Evolutionary conservation across 2,113 vertebrate genomes (phyloP), one percentile per base, ranked within the genome.

Genomic region (Dipodomys ordii): DNA sequence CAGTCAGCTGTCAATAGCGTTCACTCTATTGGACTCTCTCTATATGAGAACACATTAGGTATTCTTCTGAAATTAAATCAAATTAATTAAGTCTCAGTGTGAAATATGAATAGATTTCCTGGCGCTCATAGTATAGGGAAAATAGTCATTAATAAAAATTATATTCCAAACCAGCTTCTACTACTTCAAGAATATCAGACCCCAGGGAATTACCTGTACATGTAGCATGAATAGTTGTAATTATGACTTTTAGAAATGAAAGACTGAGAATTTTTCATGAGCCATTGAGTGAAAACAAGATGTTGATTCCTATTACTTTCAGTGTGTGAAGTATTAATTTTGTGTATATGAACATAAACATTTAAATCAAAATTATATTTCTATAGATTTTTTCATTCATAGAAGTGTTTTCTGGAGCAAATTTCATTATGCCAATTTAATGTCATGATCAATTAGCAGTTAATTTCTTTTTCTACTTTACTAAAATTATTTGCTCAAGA

Each of bases 401-500:
- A 28, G 20, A 80, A 57, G 4, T 30, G 78, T 83, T 83, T 90
- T 85, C 64, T 83, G 49, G 60, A 83, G 39, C 28, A 87, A 64
- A 80, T 76, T 35, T 92, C 4, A 72, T 77, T 60, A 44, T 67
- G 44, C 46, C 35, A 78, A 67, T 72, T 23, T 85, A 92, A 87
- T 68, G 72, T 22, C 57, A 72, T 32, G 16, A 53, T 72, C 28
- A 30, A 84, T 71, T 93, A 57, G 53, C 13, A 91, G 28, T 49
- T 88, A 74, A 35, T 77, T 13, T 65, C 16, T 32, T 88, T 88
- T 81, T 77, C 49, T 69, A 69, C n/a, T 62, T 95, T 93, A 87
- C 18, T 81, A 62, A 46, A 85, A 91, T 78, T 67, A 78, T 83
- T 95, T 86, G 89, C 15, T 72, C 49, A 85, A 27, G 69, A 91